phyloP scores from a whole-genome alignment of 1,140 invertebrate genomes.

The Carposina sasakii region DNA sequence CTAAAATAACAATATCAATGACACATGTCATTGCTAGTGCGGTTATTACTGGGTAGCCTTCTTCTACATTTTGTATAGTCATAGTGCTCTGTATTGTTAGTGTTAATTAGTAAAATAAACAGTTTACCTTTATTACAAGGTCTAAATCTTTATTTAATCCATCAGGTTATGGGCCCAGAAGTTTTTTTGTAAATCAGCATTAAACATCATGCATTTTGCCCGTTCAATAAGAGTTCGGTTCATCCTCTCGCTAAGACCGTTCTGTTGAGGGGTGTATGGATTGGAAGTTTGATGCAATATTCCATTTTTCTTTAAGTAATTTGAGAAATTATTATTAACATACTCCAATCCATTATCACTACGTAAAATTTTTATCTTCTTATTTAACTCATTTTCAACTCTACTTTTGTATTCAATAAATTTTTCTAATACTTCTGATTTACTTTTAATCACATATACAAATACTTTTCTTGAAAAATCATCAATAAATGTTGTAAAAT shows the following conservation, averaged over 20 bases:
- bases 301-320: constrained; percentile 32
- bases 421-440: constrained; percentile 39
- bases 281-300: constrained; percentile 28
- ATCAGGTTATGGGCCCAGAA: too few species aligned
- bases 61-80: too few species aligned
- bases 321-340: constrained; percentile 33
- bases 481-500: constrained; percentile 57
- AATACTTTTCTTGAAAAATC: constrained; percentile 44
- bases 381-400: not conserved
- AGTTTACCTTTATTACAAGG: too few species aligned
- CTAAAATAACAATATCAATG: too few species aligned
- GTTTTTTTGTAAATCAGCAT: not conserved
- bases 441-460: constrained; percentile 50
- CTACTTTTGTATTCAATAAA: constrained; percentile 34
- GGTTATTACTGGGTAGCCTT: too few species aligned
- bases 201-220: not conserved
- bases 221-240: not conserved
- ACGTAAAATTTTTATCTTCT: constrained; percentile 25
- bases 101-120: too few species aligned
- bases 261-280: constrained; percentile 34
- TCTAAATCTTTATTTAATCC: too few species aligned
- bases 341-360: constrained; percentile 59
- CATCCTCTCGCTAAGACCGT: not conserved
- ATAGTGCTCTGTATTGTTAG: too few species aligned
- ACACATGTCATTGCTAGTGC: too few species aligned